phyloP scores from a whole-genome alignment of 2,888 invertebrate species.

The Phytoseiulus persimilis region DNA sequence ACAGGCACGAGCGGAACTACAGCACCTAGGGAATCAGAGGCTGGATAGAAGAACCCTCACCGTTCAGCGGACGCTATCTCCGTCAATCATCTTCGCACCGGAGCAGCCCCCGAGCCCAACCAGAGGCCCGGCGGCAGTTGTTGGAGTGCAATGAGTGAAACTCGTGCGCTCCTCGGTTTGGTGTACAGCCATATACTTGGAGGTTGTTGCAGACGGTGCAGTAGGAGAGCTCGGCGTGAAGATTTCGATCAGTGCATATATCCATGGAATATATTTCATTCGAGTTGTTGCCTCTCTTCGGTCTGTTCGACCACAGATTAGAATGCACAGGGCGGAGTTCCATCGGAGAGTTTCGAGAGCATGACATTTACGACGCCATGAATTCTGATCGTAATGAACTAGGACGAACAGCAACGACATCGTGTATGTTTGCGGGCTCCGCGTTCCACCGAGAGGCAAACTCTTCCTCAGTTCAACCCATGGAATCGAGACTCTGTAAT shows the following conservation, averaged over 20 bases:
- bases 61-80: too few species aligned
- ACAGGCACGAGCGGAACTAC: too few species aligned
- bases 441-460: not conserved
- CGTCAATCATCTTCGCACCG: too few species aligned
- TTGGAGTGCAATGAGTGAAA: too few species aligned
- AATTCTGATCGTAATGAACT: not conserved
- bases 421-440: not conserved
- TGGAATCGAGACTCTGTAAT: too few species aligned
- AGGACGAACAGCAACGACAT: not conserved
- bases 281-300: not conserved
- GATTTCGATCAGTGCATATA: not conserved
- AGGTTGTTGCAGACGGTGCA: not conserved
- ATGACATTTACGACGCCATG: not conserved
- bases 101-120: too few species aligned
- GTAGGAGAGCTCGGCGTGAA: not conserved
- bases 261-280: not conserved
- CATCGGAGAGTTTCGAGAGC: not conserved
- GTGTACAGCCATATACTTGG: too few species aligned
- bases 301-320: not conserved
- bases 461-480: too few species aligned
- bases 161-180: too few species aligned
- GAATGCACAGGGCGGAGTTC: not conserved
- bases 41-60: too few species aligned
- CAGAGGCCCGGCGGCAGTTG: too few species aligned
- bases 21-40: too few species aligned